Base-by-base conservation (phyloP, 2,888 invertebrate species). In the Diaperis boleti region DNA sequence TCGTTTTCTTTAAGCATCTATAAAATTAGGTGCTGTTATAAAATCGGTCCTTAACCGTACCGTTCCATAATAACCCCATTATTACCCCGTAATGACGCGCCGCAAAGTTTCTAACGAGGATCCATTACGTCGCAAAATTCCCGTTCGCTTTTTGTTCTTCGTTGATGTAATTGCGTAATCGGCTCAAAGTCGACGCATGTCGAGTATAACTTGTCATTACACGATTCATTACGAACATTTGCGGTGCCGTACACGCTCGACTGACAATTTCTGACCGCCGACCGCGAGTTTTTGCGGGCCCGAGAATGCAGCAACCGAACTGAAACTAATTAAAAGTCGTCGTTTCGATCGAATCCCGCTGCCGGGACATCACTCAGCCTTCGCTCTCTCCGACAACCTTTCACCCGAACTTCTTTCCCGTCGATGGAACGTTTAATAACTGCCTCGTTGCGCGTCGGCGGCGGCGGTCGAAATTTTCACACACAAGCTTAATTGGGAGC, bases 281-380 rank as follows among this genome's bases (percentile, higher is more conserved):
- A 76, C 72, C 69, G 68, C 67, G 59, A 67, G 68, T 74, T 72
- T 74, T 74, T 74, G 72, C 69, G 59, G 73, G 68, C 70, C 71
- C 65, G 72, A 75, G 76, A 79, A 78, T 74, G 76, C 79, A 78
- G 77, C 73, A 79, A 77, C 78, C 79, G 78, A 79, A 76, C 77
- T 78, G 79, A 80, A 80, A 80, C 80, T 79, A 80, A 80, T 80
- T 80, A 80, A 80, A 80, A 80, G 78, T 80, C 78, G 74, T 76
- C 75, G 77, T 75, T 76, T 70, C 77, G 76, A 78, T 79, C 78
- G 78, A 72, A 74, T 73, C 74, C 74, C 71, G 72, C 73, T 77
- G 76, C 75, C 75, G 74, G 73, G 73, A 73, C 76, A 77, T 78
- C 76, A 76, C 73, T 77, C 76, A 78, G 76, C 68, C 64, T 67